A percentile compares a stretch with the other conserved stretches of the same genome.
These are phyloP conservation scores for Caenorhabditis imperialis DNA, from an alignment of 2,888 invertebrate species.

Conservation along the genomic window DNA sequence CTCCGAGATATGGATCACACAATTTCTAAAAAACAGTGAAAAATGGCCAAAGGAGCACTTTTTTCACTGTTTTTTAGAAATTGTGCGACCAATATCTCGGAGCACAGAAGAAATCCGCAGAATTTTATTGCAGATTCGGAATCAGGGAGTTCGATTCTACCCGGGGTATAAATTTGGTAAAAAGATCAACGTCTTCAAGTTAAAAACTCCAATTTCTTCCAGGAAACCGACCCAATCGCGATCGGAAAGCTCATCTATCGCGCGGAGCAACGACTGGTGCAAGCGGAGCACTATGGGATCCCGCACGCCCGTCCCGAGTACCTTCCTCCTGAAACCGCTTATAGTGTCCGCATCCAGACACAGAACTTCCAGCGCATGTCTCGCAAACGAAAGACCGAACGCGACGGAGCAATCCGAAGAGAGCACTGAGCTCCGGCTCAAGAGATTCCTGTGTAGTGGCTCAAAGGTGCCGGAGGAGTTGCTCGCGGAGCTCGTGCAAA, in stretches of 20 bases:
- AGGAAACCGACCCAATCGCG: slow-evolving; percentile 57
- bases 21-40: too few relatives aligned
- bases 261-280: slow-evolving; percentile 67
- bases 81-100: too few relatives aligned
- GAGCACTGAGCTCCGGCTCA: slow-evolving; percentile 18
- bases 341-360: slow-evolving; percentile 57
- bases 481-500: slow-evolving; percentile 4
- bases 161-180: too few relatives aligned
- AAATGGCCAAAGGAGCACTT: too few relatives aligned
- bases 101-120: too few relatives aligned
- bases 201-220: too few relatives aligned
- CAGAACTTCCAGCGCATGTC: slow-evolving; percentile 54
- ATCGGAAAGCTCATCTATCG: slow-evolving; percentile 65
- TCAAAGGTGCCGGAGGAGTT: slow-evolving; percentile 46
- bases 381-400: slow-evolving; percentile 49
- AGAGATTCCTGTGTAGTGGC: slow-evolving; percentile 37
- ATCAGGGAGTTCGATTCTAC: too few relatives aligned
- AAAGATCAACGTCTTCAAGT: too few relatives aligned
- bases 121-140: too few relatives aligned
- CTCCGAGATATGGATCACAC: too few relatives aligned
- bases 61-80: too few relatives aligned
- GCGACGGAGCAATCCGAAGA: slow-evolving; percentile 28
- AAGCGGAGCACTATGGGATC: slow-evolving; percentile 73
- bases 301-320: slow-evolving; percentile 73
- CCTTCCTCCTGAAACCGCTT: slow-evolving; percentile 71